Conservation (phyloP, 2,113 vertebrate genomes). For the Dicrurus megarhynchus region DNA sequence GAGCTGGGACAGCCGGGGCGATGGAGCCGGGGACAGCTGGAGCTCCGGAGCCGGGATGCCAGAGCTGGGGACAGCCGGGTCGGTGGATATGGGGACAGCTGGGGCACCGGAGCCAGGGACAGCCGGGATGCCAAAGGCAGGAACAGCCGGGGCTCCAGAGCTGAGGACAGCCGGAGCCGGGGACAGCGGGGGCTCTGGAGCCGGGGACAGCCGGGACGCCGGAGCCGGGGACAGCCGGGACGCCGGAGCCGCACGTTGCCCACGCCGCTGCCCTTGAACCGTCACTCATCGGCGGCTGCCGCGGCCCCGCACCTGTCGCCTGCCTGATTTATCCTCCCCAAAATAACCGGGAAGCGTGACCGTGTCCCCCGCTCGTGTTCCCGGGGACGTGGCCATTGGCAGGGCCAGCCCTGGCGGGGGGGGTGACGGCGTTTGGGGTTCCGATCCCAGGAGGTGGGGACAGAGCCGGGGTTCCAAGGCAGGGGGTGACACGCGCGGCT, state of each 20-base stretch:
- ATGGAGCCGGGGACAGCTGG: background rate
- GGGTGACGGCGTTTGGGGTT: background rate
- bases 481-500: rapidly evolving
- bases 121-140: background rate
- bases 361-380: background rate
- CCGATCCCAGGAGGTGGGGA: background rate
- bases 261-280: conserved; percentile 63
- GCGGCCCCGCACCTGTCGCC: conserved; percentile 45
- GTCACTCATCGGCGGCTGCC: conserved; percentile 39
- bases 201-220: too few species aligned
- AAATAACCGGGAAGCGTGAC: conserved; percentile 61
- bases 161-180: background rate
- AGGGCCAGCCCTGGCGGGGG: background rate
- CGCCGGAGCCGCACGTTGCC: conserved; percentile 20
- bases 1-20: background rate
- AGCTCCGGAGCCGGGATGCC: background rate
- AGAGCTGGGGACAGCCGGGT: background rate
- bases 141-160: background rate
- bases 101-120: background rate
- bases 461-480: rapidly evolving
- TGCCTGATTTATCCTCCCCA: conserved; percentile 63
- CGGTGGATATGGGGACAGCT: background rate
- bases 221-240: background rate
- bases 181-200: background rate
- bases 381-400: background rate